Base-by-base conservation (phyloP, 1,140 invertebrate species). In the Drosophila virilis region DNA sequence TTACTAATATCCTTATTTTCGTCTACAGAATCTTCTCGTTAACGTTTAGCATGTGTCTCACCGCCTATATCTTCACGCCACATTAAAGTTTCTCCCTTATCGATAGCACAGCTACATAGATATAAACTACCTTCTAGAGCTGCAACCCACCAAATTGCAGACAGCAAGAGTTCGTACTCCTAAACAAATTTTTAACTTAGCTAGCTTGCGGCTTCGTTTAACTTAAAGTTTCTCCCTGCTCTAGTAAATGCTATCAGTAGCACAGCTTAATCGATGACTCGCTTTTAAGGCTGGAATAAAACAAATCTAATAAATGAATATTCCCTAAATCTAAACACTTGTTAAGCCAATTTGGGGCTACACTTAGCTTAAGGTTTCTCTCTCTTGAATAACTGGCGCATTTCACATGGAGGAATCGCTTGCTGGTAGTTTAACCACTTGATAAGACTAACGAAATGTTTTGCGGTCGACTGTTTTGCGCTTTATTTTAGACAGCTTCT, bases 381-480 rank as follows among this genome's bases (percentile, higher is more conserved):
- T n/a, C 32, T n/a, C 32, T 13, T 13, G n/a, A 42, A 13, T 33
- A 46, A 43, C 33, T 42, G 5, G 40, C 35, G 33, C 45, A 32
- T 67, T 55, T 66, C 42, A n/a, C 2, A 17, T 51, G 57, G 10
- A 28, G 22, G 22, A 28, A n/a, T 8, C 50, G 13, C 40, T 3
- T 55, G 59, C 62, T 35, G 15, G 1, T 13, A 3, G 37, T 28
- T 35, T 13, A 68, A 68, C 70, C 58, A 40, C 45, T 59, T 72
- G 68, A 69, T 70, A 45, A 52, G 66, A 22, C 71, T 85, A 65
- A 74, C 74, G 69, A 71, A 84, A 74, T 78, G 54, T 51, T 50
- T 85, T 74, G 69, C 45, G 74, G 77, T 81, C 48, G 28, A 68
- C 68, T 74, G 66, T 71, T 80, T 64, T 57, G 51, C 37, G 22